phyloP scores from a whole-genome alignment of 1,140 invertebrate species.

The Anastrepha ludens region DNA sequence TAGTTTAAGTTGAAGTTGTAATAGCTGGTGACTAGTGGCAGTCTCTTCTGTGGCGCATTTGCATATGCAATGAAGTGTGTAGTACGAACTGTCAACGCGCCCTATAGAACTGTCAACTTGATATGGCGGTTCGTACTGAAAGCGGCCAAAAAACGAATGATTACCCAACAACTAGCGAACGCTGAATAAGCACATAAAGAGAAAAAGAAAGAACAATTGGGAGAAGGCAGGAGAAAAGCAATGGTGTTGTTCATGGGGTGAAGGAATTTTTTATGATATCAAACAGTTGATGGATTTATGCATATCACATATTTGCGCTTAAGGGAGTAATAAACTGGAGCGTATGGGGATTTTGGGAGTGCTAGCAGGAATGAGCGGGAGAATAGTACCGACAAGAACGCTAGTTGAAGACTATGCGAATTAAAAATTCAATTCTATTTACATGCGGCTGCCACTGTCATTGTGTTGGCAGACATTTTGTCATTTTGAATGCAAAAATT shows the following conservation, averaged over 20 bases:
- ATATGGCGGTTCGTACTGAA: conserved; percentile 70
- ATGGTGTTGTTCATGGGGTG: background rate
- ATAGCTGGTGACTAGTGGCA: conserved; percentile 57
- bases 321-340: conserved; percentile 37
- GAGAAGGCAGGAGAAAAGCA: background rate
- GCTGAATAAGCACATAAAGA: background rate
- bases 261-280: conserved; percentile 12
- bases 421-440: conserved; percentile 47
- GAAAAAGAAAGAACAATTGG: background rate
- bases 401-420: conserved; percentile 3
- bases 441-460: background rate
- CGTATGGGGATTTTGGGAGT: background rate
- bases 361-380: background rate
- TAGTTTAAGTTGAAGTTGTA: conserved; percentile 22
- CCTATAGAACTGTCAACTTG: conserved; percentile 73
- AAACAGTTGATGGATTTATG: conserved; percentile 48
- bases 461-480: conserved; percentile 40
- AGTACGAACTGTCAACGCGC: conserved; percentile 68
- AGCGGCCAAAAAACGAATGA: conserved; percentile 63
- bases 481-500: conserved; percentile 40
- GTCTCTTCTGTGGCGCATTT: conserved; percentile 65
- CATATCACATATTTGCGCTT: conserved; percentile 41
- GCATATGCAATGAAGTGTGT: conserved; percentile 64
- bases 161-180: background rate
- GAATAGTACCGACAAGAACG: background rate